Evolutionary conservation across 2,888 invertebrate genomes (phyloP), one percentile per base, ranked within the genome.

Genomic region (Dromius quadrimaculatus): DNA sequence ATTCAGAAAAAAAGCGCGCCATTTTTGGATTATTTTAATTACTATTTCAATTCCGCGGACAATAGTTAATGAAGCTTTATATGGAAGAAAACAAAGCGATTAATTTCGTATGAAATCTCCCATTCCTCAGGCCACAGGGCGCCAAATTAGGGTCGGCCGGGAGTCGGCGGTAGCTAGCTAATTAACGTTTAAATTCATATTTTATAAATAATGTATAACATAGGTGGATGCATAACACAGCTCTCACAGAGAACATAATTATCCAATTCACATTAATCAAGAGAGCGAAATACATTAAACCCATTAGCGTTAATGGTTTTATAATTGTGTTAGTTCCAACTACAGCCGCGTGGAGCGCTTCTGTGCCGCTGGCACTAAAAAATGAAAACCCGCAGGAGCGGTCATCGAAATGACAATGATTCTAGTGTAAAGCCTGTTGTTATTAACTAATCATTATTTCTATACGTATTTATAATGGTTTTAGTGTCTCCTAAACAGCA

Each of bases 241-340:
- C 59, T 36, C 59, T 20, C 57, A n/a, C 59, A 59, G 54, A 36
- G 23, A 68, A 59, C 43, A 43, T 68, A 68, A 68, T 68, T 57
- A 68, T 68, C 68, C 68, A 68, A 68, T 59, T 68, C 45, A 57
- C 68, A 68, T 68, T 68, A 68, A 68, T 68, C 68, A 68, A 68
- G 68, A 59, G 68, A 59, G 59, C 45, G 59, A 68, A 68, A 68
- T 59, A 68, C 66, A 66, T 57, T 66, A 59, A 68, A 59, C 23
- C 68, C 68, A 68, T 68, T 68, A 68, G 59, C 43, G 68, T 57
- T 68, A 68, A 68, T 68, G 68, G 68, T 38, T 59, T 68, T 68
- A 68, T 68, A 45, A 65, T 65, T 65, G 65, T 65, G 54, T 65
- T 65, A 65, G 65, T 65, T 65, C 54, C 54, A 54, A 65, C 50